Base-by-base conservation (phyloP, 2,113 vertebrate species). In the Clinocottus analis region DNA sequence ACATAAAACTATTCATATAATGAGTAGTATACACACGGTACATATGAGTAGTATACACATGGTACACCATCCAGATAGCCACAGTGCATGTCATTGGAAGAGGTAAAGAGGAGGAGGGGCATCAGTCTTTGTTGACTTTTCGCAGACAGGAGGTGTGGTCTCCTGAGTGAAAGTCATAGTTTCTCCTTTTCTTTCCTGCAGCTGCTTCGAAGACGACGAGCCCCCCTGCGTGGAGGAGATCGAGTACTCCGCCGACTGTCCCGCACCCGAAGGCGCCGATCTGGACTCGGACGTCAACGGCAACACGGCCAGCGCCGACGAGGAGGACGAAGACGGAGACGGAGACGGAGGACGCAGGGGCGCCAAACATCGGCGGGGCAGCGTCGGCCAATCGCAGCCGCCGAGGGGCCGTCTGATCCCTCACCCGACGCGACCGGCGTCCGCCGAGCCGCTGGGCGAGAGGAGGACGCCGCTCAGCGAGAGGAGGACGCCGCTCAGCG, bases 221-320 rank as follows among this genome's bases (percentile, higher is more conserved):
- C 97, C 97, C n/a, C 93, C 94, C 0, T 97, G 96, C 68, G 73
- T 76, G 14, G 97, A 99, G 84, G 95, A 97, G 77, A 95, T 97
- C 0, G 96, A 98, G 88, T 98, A 96, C 55, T 88, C 87, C 13
- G 73, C 88, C 35, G 90, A 88, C 73, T 91, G 86, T 84, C 93
- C 89, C 2, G 10, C 16, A 2, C 75, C 70, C 5, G 60, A 69
- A 27, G 67, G 47, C 3, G 37, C 41, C 5, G 85, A 93, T 67
- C 71, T 93, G 67, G 92, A 94, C 59, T 82, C 82, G 0, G 93
- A 94, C 41, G 56, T 93, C 33, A 86, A 92, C 25, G 77, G 49
- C 29, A 93, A 85, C 79, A 78, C 72, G 19, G 72, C 49, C 43
- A 39, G 43, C 12, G 11, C 47, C 8, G 90, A 90, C 4, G 87